Conservation (phyloP, 2,797 vertebrate species). For the Crenuchus spilurus region DNA sequence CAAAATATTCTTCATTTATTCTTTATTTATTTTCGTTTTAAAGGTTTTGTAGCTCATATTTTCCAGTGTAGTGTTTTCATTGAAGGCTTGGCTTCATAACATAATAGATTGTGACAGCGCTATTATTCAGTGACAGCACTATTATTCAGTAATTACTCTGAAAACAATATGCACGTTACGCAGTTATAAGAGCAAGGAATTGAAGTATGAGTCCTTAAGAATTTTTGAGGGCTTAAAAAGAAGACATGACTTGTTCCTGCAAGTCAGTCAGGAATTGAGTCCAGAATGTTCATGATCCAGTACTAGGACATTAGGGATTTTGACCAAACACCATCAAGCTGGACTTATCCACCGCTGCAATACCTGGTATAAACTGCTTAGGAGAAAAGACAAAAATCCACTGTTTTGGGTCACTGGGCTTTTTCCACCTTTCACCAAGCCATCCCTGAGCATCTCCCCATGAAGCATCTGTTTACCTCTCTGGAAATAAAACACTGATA, state of each 20-base stretch:
- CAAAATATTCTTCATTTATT: too few species aligned
- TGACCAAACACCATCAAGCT: neutral
- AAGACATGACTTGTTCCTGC: neutral
- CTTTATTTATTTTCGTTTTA: too few species aligned
- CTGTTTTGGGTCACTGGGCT: neutral
- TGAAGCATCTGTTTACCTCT: constrained; percentile 37
- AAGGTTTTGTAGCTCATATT: too few species aligned
- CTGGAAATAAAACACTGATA: constrained; percentile 42
- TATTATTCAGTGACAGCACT: too few species aligned
- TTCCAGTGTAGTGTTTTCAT: too few species aligned
- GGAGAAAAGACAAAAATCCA: neutral
- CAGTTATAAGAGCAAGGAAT: too few species aligned
- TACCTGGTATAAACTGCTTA: neutral
- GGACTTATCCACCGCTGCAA: neutral
- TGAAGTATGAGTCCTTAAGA: neutral
- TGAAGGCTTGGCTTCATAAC: too few species aligned
- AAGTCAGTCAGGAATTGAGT: neutral
- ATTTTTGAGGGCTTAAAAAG: neutral
- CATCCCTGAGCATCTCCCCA: neutral
- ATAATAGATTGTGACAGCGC: too few species aligned
- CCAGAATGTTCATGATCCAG: constrained; percentile 1
- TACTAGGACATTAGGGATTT: neutral
- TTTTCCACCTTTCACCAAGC: neutral
- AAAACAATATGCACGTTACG: too few species aligned
- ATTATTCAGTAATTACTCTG: too few species aligned